Evolutionary conservation across 1,140 invertebrate genomes (phyloP), one percentile per base, ranked within the genome.

Genomic region (Listronotus bonariensis): DNA sequence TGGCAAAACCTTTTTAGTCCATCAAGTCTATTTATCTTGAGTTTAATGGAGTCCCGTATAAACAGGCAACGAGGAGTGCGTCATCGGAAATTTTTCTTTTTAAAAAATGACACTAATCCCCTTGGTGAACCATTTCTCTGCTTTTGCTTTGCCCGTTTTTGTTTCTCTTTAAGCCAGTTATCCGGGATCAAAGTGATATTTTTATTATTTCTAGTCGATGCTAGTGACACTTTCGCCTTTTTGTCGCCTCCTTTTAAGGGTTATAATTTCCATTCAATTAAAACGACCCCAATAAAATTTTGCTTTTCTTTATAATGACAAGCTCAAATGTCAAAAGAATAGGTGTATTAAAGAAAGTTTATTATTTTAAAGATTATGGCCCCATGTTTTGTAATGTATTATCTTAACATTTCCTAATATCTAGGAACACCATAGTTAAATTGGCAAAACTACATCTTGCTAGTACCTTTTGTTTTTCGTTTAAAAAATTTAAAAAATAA

Each of bases 21-120:
- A 51, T 51, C 48, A 26, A 51, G 20, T 51, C 48, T 51, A 51
- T 51, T 51, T 51, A 51, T 51, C 48, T 51, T 51, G 48, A 34
- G 15, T 51, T 51, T 51, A 51, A 51, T 51, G 48, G 48, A 51
- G 48, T 51, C 48, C 31, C 48, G 31, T 32, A 51, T 51, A 51
- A 51, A 51, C 48, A 51, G 48, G 48, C 48, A 51, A 12, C 48
- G 48, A 51, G 31, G 48, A 31, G 48, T 34, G 31, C 48, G 48
- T 51, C 48, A 51, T 31, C 48, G 31, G 48, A 15, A 51, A 51
- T 51, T 31, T 51, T 51, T 51, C 48, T 51, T 51, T 51, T 51
- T 31, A 32, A 51, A 51, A 51, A 51, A 31, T 51, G 48, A 31
- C 48, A 34, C 48, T 51, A 51, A 51, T 51, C 48, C 48, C 31